These are phyloP conservation scores for Scaptomyza caliginosa DNA, from an alignment of 2,888 invertebrate species.

Conservation along the genomic window DNA sequence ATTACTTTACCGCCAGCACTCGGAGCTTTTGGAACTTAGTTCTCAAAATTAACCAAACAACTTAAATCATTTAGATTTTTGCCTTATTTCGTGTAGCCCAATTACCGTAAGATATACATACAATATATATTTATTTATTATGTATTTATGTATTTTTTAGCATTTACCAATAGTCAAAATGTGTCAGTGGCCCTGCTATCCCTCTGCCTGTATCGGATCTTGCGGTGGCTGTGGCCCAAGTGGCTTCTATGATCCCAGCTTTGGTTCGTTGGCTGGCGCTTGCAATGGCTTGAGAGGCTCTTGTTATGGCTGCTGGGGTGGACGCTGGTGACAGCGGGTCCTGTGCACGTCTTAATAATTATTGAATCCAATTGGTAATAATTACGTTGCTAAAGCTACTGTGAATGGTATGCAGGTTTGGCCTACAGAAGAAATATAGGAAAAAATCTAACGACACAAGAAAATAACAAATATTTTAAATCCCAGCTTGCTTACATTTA, in stretches of 20 bases:
- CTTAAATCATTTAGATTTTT: constrained; percentile 4
- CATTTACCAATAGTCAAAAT: constrained; percentile 26
- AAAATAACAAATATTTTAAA: constrained; percentile 28
- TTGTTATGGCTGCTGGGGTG: constrained; percentile 47
- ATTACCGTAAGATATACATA: constrained; percentile 19
- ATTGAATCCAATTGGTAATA: neutral
- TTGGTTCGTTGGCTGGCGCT: constrained; percentile 44
- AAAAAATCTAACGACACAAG: constrained; percentile 1
- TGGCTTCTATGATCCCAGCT: constrained; percentile 60
- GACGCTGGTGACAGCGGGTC: constrained; percentile 30
- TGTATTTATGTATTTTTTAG: constrained; percentile 13
- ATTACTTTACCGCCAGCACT: constrained; percentile 18
- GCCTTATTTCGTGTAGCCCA: constrained; percentile 34
- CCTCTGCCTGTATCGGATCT: constrained; percentile 45
- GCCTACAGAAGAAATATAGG: constrained; percentile 49
- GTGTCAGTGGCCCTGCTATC: constrained; percentile 59
- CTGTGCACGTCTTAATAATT: neutral
- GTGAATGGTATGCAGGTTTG: neutral
- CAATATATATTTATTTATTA: too few relatives aligned
- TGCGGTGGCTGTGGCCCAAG: constrained; percentile 60
- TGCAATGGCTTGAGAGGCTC: constrained; percentile 44
- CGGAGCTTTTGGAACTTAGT: constrained; percentile 16
- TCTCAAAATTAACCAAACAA: constrained; percentile 11
- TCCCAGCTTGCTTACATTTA: too few relatives aligned
- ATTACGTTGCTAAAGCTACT: neutral